Percentiles rank a stretch among this genome's conserved stretches.
Evolutionary conservation across 2,113 vertebrate genomes (phyloP).

Genomic region (Charadrius vociferus): DNA sequence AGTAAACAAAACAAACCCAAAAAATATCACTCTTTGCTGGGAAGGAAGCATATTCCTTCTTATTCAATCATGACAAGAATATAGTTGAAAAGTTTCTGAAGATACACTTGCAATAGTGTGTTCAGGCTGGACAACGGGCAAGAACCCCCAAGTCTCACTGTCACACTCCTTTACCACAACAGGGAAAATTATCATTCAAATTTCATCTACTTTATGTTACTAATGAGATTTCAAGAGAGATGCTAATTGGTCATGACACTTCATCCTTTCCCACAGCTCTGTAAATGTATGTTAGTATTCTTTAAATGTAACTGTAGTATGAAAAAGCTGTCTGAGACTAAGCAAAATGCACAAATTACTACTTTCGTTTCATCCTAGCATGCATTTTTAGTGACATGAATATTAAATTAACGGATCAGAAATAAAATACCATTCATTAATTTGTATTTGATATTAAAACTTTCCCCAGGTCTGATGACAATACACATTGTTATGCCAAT

Average conservation of each 20-base stretch:
- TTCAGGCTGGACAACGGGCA: not conserved
- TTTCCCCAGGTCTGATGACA: not conserved
- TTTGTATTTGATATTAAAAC: not conserved
- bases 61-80: not conserved
- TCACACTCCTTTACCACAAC: not conserved
- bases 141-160: not conserved
- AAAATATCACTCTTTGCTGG: not conserved
- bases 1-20: not conserved
- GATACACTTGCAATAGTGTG: not conserved
- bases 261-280: not conserved
- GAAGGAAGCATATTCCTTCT: not conserved
- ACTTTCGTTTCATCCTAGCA: not conserved
- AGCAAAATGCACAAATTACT: not conserved
- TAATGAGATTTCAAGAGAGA: conserved; percentile 40
- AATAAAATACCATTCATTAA: not conserved
- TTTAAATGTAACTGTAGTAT: not conserved
- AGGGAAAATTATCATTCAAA: conserved; percentile 7
- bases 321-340: not conserved
- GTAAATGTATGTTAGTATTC: not conserved
- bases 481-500: not conserved
- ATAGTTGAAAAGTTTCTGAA: not conserved
- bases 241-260: not conserved
- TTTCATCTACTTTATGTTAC: conserved; percentile 15
- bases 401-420: not conserved
- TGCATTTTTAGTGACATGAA: not conserved